Evolutionary conservation across 2,113 vertebrate species (phyloP), one percentile per base, ranked within the genome.

Genomic region (Rhinopomastus cyanomelas): DNA sequence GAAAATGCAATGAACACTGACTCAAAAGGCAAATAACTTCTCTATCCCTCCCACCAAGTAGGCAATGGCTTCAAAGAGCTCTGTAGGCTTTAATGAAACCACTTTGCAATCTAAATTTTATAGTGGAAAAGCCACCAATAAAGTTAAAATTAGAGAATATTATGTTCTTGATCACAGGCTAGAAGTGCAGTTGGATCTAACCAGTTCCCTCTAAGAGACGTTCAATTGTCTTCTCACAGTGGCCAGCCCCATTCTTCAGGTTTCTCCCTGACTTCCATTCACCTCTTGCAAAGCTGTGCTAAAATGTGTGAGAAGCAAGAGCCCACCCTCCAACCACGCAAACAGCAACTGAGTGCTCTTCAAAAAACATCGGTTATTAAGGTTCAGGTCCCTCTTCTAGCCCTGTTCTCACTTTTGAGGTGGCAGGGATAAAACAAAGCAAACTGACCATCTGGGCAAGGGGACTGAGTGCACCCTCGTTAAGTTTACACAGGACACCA

Each of bases 21-120:
- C 51, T 89, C 78, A 79, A 93, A 95, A 91, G 49, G 49, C 81
- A 90, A 87, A 71, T 81, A 86, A 60, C 69, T 92, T 77, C 42
- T 81, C 19, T 81, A 71, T 78, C 34, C 51, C 49, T 91, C 60
- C 53, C 52, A 83, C 34, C 46, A 73, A 74, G 72, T 6, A 92
- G 18, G 76, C 72, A 80, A 36, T 19, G 61, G n/a, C 10, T 83
- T 80, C 82, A 82, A 77, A 74, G 27, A 30, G 87, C 61, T 82
- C 82, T 94, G 91, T 92, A 80, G 32, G 32, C 25, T 69, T 67
- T 76, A 74, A 53, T 72, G 82, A 94, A 91, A 25, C 30, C 36
- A 73, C 26, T 87, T 71, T 21, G n/a, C 44, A 44, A 89, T 34
- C 75, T 27, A 16, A 85, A 81, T 88, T 81, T 88, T 80, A 78